phyloP scores from a whole-genome alignment of 1,140 invertebrate genomes.

The Brachionus plicatilis region DNA sequence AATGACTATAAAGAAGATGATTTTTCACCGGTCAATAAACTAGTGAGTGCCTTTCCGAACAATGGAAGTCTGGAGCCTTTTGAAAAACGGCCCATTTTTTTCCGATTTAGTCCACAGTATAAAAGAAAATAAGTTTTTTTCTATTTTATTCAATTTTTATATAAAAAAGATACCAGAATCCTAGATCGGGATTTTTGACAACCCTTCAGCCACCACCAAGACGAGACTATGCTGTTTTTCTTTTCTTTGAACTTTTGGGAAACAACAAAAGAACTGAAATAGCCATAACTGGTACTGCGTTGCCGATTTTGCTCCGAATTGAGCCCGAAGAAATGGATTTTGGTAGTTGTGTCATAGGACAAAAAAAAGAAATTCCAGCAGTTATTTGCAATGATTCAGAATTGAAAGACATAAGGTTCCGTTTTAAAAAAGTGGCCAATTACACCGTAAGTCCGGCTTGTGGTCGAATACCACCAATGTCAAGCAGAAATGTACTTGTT shows the following conservation, averaged over 20 bases:
- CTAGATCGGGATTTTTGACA: constrained; percentile 51
- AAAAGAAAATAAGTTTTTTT: background rate
- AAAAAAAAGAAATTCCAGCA: constrained; percentile 49
- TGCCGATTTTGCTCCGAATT: constrained; percentile 51
- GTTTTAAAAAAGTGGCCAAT: constrained; percentile 53
- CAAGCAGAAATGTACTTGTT: constrained; percentile 51
- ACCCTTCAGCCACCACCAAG: constrained; percentile 48
- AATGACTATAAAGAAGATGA: constrained; percentile 38
- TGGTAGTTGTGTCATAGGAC: constrained; percentile 51
- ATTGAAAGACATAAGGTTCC: constrained; percentile 47
- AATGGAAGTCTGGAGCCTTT: constrained; percentile 52
- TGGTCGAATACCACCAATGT: constrained; percentile 49
- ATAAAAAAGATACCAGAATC: constrained; percentile 49
- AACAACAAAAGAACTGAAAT: constrained; percentile 46
- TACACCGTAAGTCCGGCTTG: constrained; percentile 49
- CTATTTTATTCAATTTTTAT: background rate
- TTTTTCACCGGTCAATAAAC: constrained; percentile 47
- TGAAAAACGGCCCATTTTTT: constrained; percentile 54
- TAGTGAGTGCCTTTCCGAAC: constrained; percentile 54
- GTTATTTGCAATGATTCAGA: constrained; percentile 50
- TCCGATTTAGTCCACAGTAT: constrained; percentile 55
- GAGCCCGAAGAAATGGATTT: constrained; percentile 51
- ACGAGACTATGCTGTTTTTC: constrained; percentile 54
- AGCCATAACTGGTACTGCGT: constrained; percentile 53
- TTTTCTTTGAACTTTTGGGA: constrained; percentile 52